Conservation (phyloP, 1,140 invertebrate genomes). For the Cylas formicarius region DNA sequence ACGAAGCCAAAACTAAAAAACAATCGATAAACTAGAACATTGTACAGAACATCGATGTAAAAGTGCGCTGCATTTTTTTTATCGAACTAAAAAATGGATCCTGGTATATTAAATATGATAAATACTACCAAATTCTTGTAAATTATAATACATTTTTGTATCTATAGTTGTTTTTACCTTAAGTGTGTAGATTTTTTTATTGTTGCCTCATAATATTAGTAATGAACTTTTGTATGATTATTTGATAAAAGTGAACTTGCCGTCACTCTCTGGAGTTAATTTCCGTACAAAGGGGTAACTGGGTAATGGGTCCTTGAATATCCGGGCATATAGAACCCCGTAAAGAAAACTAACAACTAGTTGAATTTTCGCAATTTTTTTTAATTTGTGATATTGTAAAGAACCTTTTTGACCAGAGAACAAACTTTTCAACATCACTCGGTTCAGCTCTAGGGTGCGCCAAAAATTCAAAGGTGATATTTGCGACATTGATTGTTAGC, state of each 20-base stretch:
- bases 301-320: no score
- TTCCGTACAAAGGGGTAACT: background rate
- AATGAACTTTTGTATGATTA: slow-evolving; percentile 2
- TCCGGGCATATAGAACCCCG: no score
- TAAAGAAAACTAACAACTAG: no score
- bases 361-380: no score
- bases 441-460: no score
- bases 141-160: slow-evolving; percentile 23
- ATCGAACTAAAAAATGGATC: slow-evolving; percentile 16
- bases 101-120: slow-evolving; percentile 20
- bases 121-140: slow-evolving; percentile 21
- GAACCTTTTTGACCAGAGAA: no score
- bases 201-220: slow-evolving; percentile 16
- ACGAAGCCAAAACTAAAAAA: slow-evolving; percentile 13
- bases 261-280: background rate
- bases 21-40: slow-evolving; percentile 9
- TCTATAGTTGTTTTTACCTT: slow-evolving; percentile 25
- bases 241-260: slow-evolving; percentile 4
- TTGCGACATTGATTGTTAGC: no score
- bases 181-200: slow-evolving; percentile 23
- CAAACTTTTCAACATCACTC: no score
- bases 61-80: slow-evolving; percentile 23
- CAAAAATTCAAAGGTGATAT: no score
- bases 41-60: slow-evolving; percentile 26
- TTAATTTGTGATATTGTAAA: no score